Evolutionary conservation across 2,888 invertebrate genomes (phyloP).

Genomic region (Parthenolecanium corni): DNA sequence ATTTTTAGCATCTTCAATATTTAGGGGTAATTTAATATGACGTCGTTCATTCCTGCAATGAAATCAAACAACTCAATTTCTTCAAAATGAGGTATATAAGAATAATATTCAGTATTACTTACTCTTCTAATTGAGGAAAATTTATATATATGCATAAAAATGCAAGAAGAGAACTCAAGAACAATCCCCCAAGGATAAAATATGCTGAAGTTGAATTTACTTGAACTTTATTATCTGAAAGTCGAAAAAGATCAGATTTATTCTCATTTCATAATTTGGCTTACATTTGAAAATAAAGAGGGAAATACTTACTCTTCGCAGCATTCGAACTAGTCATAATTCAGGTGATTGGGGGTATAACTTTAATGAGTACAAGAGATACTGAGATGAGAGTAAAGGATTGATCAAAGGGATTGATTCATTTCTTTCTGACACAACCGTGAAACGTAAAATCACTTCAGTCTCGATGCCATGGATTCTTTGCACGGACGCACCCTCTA

Average conservation of each 20-base stretch:
- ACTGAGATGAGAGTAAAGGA: too few relatives aligned
- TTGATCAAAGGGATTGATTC: neutral
- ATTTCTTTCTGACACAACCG: too few relatives aligned
- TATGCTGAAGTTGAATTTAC: constrained; percentile 5
- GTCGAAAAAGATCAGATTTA: too few relatives aligned
- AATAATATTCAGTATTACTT: neutral
- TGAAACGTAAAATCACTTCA: too few relatives aligned
- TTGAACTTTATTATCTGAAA: too few relatives aligned
- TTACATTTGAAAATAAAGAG: too few relatives aligned
- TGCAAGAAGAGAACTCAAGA: neutral
- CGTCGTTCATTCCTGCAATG: constrained; percentile 68
- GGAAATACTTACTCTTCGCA: constrained; percentile 1
- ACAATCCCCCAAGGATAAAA: constrained; percentile 8
- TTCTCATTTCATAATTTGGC: too few relatives aligned
- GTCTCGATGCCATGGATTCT: too few relatives aligned
- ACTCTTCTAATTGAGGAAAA: constrained; percentile 26
- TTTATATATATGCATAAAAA: constrained; percentile 16
- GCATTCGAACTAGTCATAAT: neutral
- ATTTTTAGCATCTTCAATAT: constrained; percentile 91
- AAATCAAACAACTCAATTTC: neutral
- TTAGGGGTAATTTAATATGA: constrained; percentile 78
- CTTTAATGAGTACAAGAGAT: neutral
- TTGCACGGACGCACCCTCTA: too few relatives aligned
- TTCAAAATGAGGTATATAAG: neutral
- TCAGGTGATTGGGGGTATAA: neutral